A percentile compares a stretch with the other conserved stretches of the same genome.
Evolutionary conservation across 2,888 invertebrate species (phyloP).

Genomic region (Eristalis arbustorum): DNA sequence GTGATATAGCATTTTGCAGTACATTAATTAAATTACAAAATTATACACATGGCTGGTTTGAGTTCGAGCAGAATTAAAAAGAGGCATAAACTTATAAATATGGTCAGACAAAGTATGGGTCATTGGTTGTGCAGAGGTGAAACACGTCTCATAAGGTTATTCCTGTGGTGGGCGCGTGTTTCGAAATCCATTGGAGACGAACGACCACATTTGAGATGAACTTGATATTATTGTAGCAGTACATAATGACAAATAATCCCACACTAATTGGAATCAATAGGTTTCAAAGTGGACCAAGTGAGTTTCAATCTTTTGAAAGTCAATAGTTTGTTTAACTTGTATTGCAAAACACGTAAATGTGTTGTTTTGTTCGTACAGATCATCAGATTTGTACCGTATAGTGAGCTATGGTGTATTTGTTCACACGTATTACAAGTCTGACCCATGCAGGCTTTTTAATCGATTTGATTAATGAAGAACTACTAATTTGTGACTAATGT

Average conservation of each 20-base stretch:
- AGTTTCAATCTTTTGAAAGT: background rate
- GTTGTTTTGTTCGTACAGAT: no score
- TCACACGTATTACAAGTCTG: no score
- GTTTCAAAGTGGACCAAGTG: constrained; percentile 2
- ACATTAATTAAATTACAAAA: constrained; percentile 32
- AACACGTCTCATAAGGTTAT: no score
- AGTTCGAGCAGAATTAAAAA: constrained; percentile 11
- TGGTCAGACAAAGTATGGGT: constrained; percentile 19
- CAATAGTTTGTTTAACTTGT: no score
- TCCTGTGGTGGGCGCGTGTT: constrained; percentile 9
- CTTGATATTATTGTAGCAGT: constrained; percentile 17
- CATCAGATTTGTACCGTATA: no score
- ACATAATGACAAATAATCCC: background rate
- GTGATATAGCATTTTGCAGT: constrained; percentile 33
- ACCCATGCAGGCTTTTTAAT: no score
- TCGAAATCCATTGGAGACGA: no score
- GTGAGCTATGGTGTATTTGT: no score
- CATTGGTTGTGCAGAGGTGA: constrained; percentile 16
- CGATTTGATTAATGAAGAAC: no score
- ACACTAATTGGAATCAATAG: constrained; percentile 19
- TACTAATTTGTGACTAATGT: no score
- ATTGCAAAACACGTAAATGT: no score
- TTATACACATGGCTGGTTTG: constrained; percentile 26
- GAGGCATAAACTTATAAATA: constrained; percentile 17
- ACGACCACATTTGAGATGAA: background rate